Percentiles rank a stretch among this genome's conserved stretches.
These are phyloP conservation scores for Drosophila subsilvestris DNA, from an alignment of 2,888 invertebrate species.

Conservation along the genomic window DNA sequence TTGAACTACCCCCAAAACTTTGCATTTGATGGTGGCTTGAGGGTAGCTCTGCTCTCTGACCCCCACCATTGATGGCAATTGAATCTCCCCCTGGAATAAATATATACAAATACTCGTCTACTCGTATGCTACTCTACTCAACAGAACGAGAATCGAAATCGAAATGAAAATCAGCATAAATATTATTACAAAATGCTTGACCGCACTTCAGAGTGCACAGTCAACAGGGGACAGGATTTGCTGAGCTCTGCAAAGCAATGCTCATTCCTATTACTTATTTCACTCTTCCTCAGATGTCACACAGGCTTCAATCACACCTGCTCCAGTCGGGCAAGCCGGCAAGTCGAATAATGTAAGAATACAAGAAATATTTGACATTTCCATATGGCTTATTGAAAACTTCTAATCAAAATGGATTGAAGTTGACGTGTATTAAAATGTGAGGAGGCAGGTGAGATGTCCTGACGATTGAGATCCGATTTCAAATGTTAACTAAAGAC, in stretches of 20 bases:
- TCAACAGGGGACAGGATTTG: slow-evolving; percentile 61
- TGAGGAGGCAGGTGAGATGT: not conserved
- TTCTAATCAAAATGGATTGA: slow-evolving; percentile 17
- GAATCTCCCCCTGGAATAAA: slow-evolving; percentile 10
- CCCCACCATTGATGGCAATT: slow-evolving; percentile 6
- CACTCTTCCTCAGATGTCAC: slow-evolving; percentile 20
- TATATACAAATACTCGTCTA: slow-evolving; percentile 2
- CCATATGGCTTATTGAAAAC: slow-evolving; percentile 49
- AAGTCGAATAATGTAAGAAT: slow-evolving; percentile 6
- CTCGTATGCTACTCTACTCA: slow-evolving; percentile 64
- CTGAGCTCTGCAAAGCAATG: slow-evolving; percentile 52
- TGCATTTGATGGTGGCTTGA: slow-evolving; percentile 13
- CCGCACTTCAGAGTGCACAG: slow-evolving; percentile 65
- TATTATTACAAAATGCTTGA: slow-evolving; percentile 63
- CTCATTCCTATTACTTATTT: slow-evolving; percentile 15
- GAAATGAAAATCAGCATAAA: slow-evolving; percentile 42
- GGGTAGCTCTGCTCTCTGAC: not conserved
- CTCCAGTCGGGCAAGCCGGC: slow-evolving; percentile 8
- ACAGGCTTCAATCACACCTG: slow-evolving; percentile 64
- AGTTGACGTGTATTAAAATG: slow-evolving; percentile 61
- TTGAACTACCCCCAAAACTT: slow-evolving; percentile 11
- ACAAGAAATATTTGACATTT: slow-evolving; percentile 54
- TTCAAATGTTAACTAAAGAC: too few relatives aligned
- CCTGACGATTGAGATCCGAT: too few relatives aligned
- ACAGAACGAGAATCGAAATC: slow-evolving; percentile 28